These are phyloP conservation scores for Drosophila obscura DNA, from an alignment of 1,140 invertebrate species.

Conservation along the genomic window DNA sequence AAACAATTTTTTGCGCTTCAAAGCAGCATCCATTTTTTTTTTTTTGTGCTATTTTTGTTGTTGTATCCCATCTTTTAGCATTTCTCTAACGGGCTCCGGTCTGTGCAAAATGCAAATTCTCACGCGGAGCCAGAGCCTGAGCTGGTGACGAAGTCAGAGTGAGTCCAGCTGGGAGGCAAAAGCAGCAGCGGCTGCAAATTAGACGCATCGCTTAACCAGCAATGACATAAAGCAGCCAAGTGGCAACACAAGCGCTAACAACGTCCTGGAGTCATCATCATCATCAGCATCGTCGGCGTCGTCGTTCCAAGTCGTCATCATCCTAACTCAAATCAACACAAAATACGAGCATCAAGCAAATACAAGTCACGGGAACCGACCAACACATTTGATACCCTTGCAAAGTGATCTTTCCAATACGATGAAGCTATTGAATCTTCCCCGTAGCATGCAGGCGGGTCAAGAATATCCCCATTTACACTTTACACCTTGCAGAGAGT, in stretches of 20 bases:
- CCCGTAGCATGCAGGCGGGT: too few species aligned
- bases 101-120: slow-evolving; percentile 56
- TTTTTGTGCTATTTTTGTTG: not conserved
- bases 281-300: slow-evolving; percentile 1
- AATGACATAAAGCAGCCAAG: slow-evolving; percentile 77
- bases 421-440: too few species aligned
- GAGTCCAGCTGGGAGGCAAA: too few species aligned
- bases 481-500: too few species aligned
- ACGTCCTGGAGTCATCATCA: slow-evolving; percentile 39
- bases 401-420: too few species aligned
- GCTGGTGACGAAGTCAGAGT: too few species aligned
- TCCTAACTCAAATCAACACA: slow-evolving; percentile 30
- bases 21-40: too few species aligned
- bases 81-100: too few species aligned
- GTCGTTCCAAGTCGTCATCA: not conserved
- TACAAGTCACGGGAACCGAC: not conserved
- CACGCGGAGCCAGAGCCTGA: too few species aligned
- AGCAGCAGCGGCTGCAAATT: slow-evolving; percentile 60
- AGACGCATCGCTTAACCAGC: slow-evolving; percentile 79
- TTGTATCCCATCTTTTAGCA: not conserved
- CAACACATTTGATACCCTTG: too few species aligned
- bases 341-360: slow-evolving; percentile 15
- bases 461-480: too few species aligned
- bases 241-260: slow-evolving; percentile 54
- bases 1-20: slow-evolving; percentile 53